phyloP scores from a whole-genome alignment of 2,113 vertebrate species.

The Cinclus cinclus region DNA sequence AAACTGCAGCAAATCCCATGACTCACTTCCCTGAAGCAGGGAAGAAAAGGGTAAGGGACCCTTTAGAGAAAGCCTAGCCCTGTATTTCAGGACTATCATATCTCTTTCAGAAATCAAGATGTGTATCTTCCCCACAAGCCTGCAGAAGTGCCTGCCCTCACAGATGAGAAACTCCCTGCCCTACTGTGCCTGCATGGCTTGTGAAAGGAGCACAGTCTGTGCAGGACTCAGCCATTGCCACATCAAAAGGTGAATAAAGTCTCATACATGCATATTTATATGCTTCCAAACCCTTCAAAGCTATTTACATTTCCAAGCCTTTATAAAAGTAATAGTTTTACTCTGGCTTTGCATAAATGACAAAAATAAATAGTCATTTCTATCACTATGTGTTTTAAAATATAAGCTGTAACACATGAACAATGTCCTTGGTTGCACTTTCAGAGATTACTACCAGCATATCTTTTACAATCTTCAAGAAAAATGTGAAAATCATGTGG shows the following conservation, averaged over 20 bases:
- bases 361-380: not conserved
- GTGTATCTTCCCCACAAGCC: not conserved
- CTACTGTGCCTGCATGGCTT: not conserved
- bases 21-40: not conserved
- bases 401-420: not conserved
- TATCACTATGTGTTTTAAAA: not conserved
- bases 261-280: not conserved
- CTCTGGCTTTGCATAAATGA: not conserved
- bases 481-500: not conserved
- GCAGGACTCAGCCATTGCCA: not conserved
- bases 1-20: not conserved
- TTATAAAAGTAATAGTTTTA: not conserved
- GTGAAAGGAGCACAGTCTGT: not conserved
- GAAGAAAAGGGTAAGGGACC: not conserved
- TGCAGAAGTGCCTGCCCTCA: not conserved
- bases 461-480: not conserved
- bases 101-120: not conserved
- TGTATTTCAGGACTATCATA: rapidly evolving
- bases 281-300: not conserved
- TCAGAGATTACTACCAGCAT: not conserved
- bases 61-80: not conserved
- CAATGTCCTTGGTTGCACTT: not conserved
- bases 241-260: not conserved
- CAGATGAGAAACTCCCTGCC: not conserved
- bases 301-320: not conserved